A percentile compares a stretch with the other conserved stretches of the same genome.
These are phyloP conservation scores for Anguilla megastoma DNA, from an alignment of 2,797 vertebrate species.

Conservation along the genomic window DNA sequence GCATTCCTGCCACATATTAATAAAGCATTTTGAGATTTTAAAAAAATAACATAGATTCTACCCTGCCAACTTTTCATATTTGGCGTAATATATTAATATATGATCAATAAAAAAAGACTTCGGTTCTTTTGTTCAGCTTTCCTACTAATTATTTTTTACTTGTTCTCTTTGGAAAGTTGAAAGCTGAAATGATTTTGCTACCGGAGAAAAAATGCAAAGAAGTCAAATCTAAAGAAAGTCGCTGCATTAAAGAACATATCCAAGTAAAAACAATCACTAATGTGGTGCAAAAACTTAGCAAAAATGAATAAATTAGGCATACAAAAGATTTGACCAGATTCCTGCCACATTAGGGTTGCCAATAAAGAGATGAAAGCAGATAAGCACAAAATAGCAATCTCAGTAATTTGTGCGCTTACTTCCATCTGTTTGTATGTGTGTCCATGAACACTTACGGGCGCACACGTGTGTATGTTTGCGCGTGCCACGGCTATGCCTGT, in stretches of 20 bases:
- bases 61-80: not conserved
- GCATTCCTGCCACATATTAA: not conserved
- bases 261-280: not conserved
- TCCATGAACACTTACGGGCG: not conserved
- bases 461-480: slow-evolving; percentile 16
- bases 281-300: not conserved
- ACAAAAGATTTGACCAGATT: not conserved
- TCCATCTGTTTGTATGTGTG: slow-evolving; percentile 8
- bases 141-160: not conserved
- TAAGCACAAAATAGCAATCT: not conserved
- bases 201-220: not conserved
- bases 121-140: not conserved
- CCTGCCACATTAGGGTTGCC: not conserved
- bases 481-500: not conserved
- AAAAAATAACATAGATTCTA: not conserved
- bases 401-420: not conserved
- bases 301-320: not conserved
- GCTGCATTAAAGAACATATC: not conserved
- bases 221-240: not conserved
- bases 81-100: not conserved
- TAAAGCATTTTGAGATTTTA: not conserved
- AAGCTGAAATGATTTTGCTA: not conserved
- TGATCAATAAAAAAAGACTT: not conserved
- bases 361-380: not conserved
- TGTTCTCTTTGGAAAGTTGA: not conserved